A percentile compares a stretch with the other conserved stretches of the same genome.
Evolutionary conservation across 2,797 vertebrate genomes (phyloP).

Genomic region (Sciurus carolinensis): DNA sequence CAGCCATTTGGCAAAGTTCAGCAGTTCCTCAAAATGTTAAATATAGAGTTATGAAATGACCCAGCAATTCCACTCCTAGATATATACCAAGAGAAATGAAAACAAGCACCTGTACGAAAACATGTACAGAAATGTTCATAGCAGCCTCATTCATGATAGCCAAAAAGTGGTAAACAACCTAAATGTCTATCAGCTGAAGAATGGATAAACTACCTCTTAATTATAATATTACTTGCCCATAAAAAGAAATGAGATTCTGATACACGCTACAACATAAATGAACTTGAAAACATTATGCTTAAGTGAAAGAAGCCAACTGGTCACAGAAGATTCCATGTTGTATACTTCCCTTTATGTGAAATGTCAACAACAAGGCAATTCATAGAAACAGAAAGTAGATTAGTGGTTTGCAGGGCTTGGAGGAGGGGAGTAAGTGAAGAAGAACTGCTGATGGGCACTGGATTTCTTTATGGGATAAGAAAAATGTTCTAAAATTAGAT

Average conservation of each 20-base stretch:
- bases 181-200: not conserved
- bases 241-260: not conserved
- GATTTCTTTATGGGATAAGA: not conserved
- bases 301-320: not conserved
- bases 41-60: not conserved
- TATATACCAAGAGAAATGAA: not conserved
- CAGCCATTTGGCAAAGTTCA: not conserved
- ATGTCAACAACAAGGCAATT: not conserved
- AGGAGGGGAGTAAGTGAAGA: not conserved
- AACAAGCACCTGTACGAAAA: not conserved
- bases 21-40: not conserved
- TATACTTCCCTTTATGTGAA: not conserved
- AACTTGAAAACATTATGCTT: not conserved
- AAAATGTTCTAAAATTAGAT: conserved; percentile 50
- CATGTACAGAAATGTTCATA: not conserved
- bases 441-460: not conserved
- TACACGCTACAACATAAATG: not conserved
- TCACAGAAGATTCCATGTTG: not conserved
- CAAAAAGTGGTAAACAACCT: not conserved
- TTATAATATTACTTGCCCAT: not conserved
- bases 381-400: not conserved
- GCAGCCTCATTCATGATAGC: not conserved
- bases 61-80: not conserved
- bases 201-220: not conserved
- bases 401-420: not conserved